Evolutionary conservation across 2,113 vertebrate species (phyloP), one percentile per base, ranked within the genome.

Genomic region (Agelaius tricolor): DNA sequence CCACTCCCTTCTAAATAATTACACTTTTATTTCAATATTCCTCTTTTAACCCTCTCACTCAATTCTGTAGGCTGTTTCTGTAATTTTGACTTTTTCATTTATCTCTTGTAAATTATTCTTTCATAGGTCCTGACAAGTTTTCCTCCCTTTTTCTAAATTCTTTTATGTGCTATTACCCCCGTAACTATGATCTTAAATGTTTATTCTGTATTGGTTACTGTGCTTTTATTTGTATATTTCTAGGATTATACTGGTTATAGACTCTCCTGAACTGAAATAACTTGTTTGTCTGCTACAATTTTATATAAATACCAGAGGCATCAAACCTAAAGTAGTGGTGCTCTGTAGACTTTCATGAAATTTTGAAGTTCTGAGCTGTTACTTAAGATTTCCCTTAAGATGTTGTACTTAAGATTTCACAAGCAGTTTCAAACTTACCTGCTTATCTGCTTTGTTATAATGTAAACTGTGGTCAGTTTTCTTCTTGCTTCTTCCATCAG

Each of bases 401-500:
- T 65, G 49, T 72, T 71, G 7, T 47, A 21, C 74, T 90, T 89
- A n/a, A 58, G 30, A 79, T 75, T 67, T 44, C 37, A 37, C 13
- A 72, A 72, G 19, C 15, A 65, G 19, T 79, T 93, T 89, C 33
- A 59, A 35, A 78, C 5, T 74, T 15, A 10, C 4, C 2, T 75
- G 20, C 13, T 92, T 35, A 41, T 35, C 15, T 72, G 39, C 57
- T 78, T 86, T 90, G n/a, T 61, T 61, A 17, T 26, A 15, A 74
- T 62, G 69, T 30, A 74, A 71, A 39, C 19, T 17, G n/a, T 41
- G 11, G 30, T 61, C 27, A 14, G 16, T 87, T 83, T 84, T 73
- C 52, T 78, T 74, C 31, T 54, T 79, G 11, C 93, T 87, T 92
- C 30, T 86, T 96, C 67, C 55, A 72, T 49, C 96, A 98, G 99